phyloP scores from a whole-genome alignment of 2,113 vertebrate genomes.

The Perccottus glenii region DNA sequence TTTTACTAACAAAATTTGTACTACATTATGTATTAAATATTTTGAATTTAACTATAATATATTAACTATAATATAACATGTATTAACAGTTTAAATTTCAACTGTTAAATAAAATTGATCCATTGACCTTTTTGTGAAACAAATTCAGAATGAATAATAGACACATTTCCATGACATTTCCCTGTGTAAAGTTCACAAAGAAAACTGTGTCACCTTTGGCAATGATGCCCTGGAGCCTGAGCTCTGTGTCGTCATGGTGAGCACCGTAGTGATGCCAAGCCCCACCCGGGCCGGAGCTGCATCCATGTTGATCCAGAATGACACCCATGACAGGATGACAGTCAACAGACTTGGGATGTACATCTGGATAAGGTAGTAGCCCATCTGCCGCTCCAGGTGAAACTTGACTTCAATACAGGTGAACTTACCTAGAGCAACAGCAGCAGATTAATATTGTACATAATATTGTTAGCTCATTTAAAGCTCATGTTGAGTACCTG shows the following conservation, averaged over 20 bases:
- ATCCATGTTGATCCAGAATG: constrained; percentile 98
- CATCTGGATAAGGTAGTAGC: constrained; percentile 98
- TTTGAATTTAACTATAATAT: too few relatives aligned
- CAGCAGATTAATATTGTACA: background rate
- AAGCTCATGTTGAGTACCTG: constrained; percentile 77
- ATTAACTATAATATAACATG: too few relatives aligned
- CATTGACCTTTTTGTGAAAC: background rate
- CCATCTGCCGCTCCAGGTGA: constrained; percentile 95
- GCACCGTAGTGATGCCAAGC: constrained; percentile 93
- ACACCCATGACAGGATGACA: constrained; percentile 95
- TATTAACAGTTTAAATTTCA: background rate
- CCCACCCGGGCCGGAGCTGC: constrained; percentile 91
- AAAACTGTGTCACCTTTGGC: constrained; percentile 84
- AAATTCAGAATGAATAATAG: background rate
- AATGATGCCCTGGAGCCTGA: constrained; percentile 92
- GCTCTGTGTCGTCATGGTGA: constrained; percentile 97
- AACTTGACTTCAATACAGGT: constrained; percentile 97
- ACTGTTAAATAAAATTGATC: background rate
- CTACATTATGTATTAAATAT: too few relatives aligned
- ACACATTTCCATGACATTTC: background rate
- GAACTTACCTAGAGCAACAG: constrained; percentile 85
- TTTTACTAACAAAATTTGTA: too few relatives aligned
- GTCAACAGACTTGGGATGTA: constrained; percentile 95
- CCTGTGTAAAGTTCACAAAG: background rate
- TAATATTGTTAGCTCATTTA: background rate